These are phyloP conservation scores for Brachyhypopomus occidentalis DNA, from an alignment of 2,113 vertebrate genomes.

Conservation along the genomic window DNA sequence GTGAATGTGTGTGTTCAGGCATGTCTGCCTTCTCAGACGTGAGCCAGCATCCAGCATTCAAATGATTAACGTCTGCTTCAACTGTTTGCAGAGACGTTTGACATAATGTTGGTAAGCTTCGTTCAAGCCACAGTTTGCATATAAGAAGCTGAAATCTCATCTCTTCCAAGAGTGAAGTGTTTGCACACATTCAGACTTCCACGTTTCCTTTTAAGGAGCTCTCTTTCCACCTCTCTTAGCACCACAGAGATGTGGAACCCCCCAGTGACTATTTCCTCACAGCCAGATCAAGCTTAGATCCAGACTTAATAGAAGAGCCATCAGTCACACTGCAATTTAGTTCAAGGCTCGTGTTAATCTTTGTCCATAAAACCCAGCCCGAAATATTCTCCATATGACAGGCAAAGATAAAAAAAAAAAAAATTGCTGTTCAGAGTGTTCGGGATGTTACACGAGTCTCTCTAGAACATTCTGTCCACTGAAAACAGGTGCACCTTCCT, in stretches of 20 bases:
- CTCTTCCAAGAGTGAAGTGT: conserved; percentile 31
- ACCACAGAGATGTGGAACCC: neutral
- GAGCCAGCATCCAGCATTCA: neutral
- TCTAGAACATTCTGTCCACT: conserved; percentile 32
- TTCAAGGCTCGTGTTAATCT: conserved; percentile 24
- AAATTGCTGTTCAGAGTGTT: conserved; percentile 27
- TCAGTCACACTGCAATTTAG: conserved; percentile 36
- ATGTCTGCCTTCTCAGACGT: neutral
- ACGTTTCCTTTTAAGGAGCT: neutral
- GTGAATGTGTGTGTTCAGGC: neutral
- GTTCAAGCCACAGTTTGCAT: conserved; percentile 15
- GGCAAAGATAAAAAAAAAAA: conserved; percentile 47
- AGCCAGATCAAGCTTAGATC: conserved; percentile 1
- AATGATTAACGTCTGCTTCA: neutral
- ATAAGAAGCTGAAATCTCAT: conserved; percentile 36
- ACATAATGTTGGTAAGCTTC: conserved; percentile 24
- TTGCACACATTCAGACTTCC: conserved; percentile 36
- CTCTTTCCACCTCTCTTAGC: conserved; percentile 19
- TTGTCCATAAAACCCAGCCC: conserved; percentile 16
- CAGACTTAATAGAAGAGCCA: conserved; percentile 14
- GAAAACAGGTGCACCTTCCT: conserved; percentile 40
- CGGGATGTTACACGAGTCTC: conserved; percentile 26
- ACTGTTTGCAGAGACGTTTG: conserved; percentile 9
- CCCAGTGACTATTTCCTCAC: neutral
- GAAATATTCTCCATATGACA: conserved; percentile 40